Evolutionary conservation across 2,113 vertebrate genomes (phyloP).

Genomic region (Scortum barcoo): DNA sequence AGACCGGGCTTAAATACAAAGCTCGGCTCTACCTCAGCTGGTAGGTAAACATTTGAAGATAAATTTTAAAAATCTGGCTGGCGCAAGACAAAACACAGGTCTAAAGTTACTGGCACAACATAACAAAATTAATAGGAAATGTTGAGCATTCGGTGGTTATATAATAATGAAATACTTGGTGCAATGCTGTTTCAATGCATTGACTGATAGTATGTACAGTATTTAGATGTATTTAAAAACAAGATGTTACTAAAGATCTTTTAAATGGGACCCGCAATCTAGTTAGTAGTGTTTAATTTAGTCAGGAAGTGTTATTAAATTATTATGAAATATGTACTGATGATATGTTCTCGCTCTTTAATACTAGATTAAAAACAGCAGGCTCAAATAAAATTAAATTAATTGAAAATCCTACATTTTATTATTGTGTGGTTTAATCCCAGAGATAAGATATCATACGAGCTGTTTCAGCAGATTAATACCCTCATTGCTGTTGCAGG

Average conservation of each 20-base stretch:
- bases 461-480: background rate
- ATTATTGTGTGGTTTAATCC: background rate
- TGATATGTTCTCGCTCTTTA: background rate
- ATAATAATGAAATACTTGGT: background rate
- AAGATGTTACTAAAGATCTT: background rate
- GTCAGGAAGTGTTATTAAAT: too few species aligned
- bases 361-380: background rate
- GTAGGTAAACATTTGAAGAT: conserved; percentile 21
- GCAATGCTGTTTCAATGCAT: background rate
- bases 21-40: conserved; percentile 13
- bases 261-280: too few species aligned
- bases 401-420: background rate
- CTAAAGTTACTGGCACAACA: background rate
- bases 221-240: background rate
- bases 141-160: background rate
- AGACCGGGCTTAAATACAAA: background rate
- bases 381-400: background rate
- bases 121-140: background rate
- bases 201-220: background rate
- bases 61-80: background rate
- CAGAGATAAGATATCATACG: background rate
- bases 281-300: too few species aligned
- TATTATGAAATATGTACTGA: too few species aligned
- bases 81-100: background rate
- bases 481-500: background rate